phyloP scores from a whole-genome alignment of 2,797 vertebrate genomes.

The Novumbra hubbsi region DNA sequence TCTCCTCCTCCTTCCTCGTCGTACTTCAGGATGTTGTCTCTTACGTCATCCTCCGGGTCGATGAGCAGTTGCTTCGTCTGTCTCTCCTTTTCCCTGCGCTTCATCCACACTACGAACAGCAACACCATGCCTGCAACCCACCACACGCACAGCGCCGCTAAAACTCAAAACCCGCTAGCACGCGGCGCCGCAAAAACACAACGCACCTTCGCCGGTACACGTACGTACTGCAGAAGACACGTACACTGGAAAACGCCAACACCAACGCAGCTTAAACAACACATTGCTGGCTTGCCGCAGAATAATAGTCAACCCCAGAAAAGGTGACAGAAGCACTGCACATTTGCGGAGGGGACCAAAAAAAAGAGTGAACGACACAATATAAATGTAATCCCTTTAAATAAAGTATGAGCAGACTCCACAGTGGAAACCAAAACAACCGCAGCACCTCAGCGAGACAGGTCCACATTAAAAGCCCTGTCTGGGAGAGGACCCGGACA shows the following conservation, averaged over 20 bases:
- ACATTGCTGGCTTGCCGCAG: not conserved
- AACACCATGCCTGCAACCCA: slow-evolving; percentile 84
- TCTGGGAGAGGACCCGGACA: slow-evolving; percentile 35
- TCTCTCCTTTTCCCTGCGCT: slow-evolving; percentile 87
- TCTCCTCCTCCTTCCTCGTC: slow-evolving; percentile 94
- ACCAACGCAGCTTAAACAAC: not conserved
- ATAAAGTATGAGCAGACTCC: not conserved
- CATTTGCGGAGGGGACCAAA: not conserved
- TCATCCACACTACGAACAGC: slow-evolving; percentile 91
- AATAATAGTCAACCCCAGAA: not conserved
- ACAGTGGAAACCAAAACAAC: not conserved
- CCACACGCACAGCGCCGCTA: not conserved
- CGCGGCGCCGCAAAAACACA: not conserved
- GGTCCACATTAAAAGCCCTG: not conserved
- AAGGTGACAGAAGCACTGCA: not conserved
- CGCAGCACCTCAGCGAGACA: not conserved
- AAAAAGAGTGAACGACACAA: not conserved
- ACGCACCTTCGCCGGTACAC: not conserved
- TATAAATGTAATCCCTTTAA: not conserved
- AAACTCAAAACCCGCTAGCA: not conserved
- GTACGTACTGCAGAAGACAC: not conserved
- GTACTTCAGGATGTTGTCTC: slow-evolving; percentile 94
- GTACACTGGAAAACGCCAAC: not conserved
- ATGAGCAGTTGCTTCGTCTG: slow-evolving; percentile 94
- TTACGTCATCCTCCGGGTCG: slow-evolving; percentile 91